Percentiles rank a stretch among this genome's conserved stretches.
Conservation (phyloP, 2,113 vertebrate species). For the Eudyptes chrysolophus region DNA sequence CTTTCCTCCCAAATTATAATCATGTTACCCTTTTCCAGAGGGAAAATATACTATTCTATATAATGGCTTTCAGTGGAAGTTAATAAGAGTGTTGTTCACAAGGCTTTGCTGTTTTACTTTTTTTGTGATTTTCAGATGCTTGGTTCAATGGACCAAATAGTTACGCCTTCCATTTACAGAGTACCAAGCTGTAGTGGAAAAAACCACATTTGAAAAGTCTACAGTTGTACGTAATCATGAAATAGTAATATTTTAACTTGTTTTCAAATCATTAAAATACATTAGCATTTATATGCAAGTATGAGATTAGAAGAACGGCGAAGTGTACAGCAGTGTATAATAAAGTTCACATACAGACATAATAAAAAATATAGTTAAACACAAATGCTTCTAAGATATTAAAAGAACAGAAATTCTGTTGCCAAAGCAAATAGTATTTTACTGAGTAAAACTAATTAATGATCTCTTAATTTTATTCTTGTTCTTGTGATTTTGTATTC, state of each 20-base stretch:
- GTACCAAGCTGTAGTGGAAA: neutral
- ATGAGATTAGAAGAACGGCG: neutral
- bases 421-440: neutral
- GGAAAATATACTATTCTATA: neutral
- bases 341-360: neutral
- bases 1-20: neutral
- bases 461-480: neutral
- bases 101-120: neutral
- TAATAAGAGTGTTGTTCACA: neutral
- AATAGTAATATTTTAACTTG: neutral
- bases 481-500: neutral
- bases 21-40: neutral
- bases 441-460: neutral
- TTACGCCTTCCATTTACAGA: neutral
- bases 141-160: neutral
- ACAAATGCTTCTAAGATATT: neutral
- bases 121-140: neutral
- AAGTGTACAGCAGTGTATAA: neutral
- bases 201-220: neutral
- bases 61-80: neutral
- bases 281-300: neutral
- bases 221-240: neutral
- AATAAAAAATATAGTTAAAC: neutral
- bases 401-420: neutral
- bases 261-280: neutral